Evolutionary conservation across 2,113 vertebrate genomes (phyloP).

Genomic region (Maccullochella peelii): DNA sequence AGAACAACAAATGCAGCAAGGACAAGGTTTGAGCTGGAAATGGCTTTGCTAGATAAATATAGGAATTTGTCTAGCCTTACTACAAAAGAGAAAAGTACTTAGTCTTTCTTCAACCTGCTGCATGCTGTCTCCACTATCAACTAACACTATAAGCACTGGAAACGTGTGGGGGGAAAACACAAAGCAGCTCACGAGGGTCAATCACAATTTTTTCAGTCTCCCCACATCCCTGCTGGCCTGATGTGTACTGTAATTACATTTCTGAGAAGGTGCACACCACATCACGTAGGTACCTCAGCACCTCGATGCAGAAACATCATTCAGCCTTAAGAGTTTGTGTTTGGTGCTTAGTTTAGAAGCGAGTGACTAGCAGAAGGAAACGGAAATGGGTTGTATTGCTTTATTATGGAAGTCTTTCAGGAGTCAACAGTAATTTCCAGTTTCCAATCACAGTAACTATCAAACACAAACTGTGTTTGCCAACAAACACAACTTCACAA

Average conservation of each 20-base stretch:
- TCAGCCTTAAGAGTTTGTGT: constrained; percentile 45
- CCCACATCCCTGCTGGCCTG: constrained; percentile 39
- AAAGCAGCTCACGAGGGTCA: constrained; percentile 55
- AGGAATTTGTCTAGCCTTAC: constrained; percentile 4
- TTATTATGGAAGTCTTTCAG: constrained; percentile 36
- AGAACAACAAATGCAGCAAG: constrained; percentile 23
- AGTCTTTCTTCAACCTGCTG: constrained; percentile 31
- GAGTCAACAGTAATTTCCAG: constrained; percentile 36
- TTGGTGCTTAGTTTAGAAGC: constrained; percentile 40
- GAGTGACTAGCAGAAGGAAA: constrained; percentile 24
- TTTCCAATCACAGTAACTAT: constrained; percentile 32
- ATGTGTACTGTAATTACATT: constrained; percentile 63
- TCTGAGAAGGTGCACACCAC: constrained; percentile 49
- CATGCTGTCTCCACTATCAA: constrained; percentile 42
- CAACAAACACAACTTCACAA: constrained; percentile 17
- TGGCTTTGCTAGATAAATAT: constrained; percentile 31
- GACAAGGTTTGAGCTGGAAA: constrained; percentile 27
- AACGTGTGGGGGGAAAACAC: neutral
- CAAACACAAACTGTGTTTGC: constrained; percentile 35
- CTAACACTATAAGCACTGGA: constrained; percentile 12
- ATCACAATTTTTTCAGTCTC: constrained; percentile 37
- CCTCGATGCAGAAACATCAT: constrained; percentile 36
- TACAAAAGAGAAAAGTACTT: constrained; percentile 34
- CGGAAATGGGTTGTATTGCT: constrained; percentile 23
- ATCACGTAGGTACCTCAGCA: constrained; percentile 39